These are phyloP conservation scores for Erebia ligea DNA, from an alignment of 2,888 invertebrate species.

Conservation along the genomic window DNA sequence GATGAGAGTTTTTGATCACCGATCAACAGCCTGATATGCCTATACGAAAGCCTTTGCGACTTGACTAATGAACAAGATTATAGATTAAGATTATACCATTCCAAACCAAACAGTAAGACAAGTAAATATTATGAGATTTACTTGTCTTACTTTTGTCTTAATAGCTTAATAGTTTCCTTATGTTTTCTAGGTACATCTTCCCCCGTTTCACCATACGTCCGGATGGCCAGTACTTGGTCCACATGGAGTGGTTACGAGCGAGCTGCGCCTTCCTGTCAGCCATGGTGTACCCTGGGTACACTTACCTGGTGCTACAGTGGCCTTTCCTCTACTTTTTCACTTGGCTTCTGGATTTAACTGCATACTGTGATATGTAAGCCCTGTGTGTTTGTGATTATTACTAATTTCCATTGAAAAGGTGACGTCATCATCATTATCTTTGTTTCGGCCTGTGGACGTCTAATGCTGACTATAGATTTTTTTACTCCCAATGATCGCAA, in stretches of 20 bases:
- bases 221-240: slow-evolving; percentile 59
- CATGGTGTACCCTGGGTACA: slow-evolving; percentile 60
- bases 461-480: too few relatives aligned
- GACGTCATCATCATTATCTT: too few relatives aligned
- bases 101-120: too few relatives aligned
- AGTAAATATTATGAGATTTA: too few relatives aligned
- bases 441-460: too few relatives aligned
- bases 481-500: not conserved
- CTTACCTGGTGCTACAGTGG: slow-evolving; percentile 60
- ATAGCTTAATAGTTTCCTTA: too few relatives aligned
- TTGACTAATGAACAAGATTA: too few relatives aligned
- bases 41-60: too few relatives aligned
- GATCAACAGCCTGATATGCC: too few relatives aligned
- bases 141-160: too few relatives aligned
- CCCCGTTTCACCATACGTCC: slow-evolving; percentile 72
- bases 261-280: slow-evolving; percentile 58
- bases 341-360: slow-evolving; percentile 55
- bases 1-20: too few relatives aligned
- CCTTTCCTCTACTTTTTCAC: slow-evolving; percentile 50
- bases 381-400: not conserved
- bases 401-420: not conserved
- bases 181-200: slow-evolving; percentile 60
- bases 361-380: slow-evolving; percentile 63
- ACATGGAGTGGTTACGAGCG: slow-evolving; percentile 64
- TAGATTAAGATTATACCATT: too few relatives aligned